Conservation (phyloP, 2,797 vertebrate species). For the Oreochromis mossambicus region DNA sequence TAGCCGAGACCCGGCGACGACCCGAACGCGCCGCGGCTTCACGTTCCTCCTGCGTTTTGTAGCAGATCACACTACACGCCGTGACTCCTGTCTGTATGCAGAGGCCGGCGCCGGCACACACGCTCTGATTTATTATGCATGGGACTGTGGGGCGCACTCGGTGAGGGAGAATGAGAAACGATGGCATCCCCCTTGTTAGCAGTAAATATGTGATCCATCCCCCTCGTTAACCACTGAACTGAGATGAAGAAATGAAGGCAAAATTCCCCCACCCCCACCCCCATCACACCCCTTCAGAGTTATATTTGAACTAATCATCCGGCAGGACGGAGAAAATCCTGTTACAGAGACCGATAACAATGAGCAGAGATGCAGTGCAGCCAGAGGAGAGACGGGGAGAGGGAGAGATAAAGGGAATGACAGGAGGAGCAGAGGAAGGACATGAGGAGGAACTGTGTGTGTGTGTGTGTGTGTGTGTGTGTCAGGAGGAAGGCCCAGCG, state of each 20-base stretch:
- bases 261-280: no score
- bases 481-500: conserved; percentile 30
- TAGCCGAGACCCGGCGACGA: conserved; percentile 43
- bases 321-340: conserved; percentile 24
- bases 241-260: conserved; percentile 35
- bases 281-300: not conserved
- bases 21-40: conserved; percentile 54
- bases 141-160: conserved; percentile 40
- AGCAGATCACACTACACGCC: conserved; percentile 30
- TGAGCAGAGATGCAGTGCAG: conserved; percentile 27
- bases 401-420: conserved; percentile 37
- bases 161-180: conserved; percentile 38
- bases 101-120: conserved; percentile 37
- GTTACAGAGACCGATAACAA: conserved; percentile 26
- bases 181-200: conserved; percentile 56
- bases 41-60: conserved; percentile 35
- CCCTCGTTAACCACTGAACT: conserved; percentile 51
- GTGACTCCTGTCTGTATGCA: conserved; percentile 30
- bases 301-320: conserved; percentile 47
- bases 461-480: not conserved
- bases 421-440: conserved; percentile 35
- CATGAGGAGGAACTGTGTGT: conserved; percentile 7
- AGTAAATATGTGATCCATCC: conserved; percentile 54
- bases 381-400: not conserved
- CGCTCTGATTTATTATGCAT: conserved; percentile 63